Conservation (phyloP, 2,797 vertebrate genomes). For the Microhierax caerulescens region DNA sequence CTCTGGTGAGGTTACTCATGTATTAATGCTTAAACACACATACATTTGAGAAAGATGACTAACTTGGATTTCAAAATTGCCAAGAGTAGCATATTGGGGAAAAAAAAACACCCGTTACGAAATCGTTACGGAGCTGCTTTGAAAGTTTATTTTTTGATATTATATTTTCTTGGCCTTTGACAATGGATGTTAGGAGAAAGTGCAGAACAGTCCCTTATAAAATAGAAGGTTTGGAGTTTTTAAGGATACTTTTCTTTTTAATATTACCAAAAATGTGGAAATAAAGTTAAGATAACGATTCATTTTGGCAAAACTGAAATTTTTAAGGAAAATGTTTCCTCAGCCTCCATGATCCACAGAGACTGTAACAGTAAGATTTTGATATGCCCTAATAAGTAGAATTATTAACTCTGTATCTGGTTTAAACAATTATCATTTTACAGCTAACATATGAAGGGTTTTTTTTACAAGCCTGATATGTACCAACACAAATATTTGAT, state of each 20-base stretch:
- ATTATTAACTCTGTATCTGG: background rate
- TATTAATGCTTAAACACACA: fast-evolving
- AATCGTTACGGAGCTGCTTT: background rate
- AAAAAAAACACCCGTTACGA: background rate
- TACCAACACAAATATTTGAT: background rate
- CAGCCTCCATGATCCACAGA: background rate
- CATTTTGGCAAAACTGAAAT: background rate
- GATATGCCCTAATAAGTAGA: background rate
- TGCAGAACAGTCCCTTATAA: background rate
- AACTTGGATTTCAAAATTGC: background rate
- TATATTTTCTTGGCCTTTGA: background rate
- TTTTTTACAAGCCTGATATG: background rate
- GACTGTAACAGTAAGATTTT: background rate
- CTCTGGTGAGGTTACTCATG: fast-evolving
- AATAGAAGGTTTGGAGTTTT: background rate
- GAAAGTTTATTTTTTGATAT: background rate
- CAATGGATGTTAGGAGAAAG: background rate
- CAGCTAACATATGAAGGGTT: background rate
- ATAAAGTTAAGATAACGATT: background rate
- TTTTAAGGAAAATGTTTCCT: background rate
- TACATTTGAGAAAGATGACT: fast-evolving
- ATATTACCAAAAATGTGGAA: background rate
- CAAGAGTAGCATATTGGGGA: background rate
- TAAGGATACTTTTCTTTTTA: background rate
- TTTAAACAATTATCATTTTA: background rate